Percentiles rank a stretch among this genome's conserved stretches.
Evolutionary conservation across 2,888 invertebrate genomes (phyloP).

Genomic region (Serrognathus titanus): DNA sequence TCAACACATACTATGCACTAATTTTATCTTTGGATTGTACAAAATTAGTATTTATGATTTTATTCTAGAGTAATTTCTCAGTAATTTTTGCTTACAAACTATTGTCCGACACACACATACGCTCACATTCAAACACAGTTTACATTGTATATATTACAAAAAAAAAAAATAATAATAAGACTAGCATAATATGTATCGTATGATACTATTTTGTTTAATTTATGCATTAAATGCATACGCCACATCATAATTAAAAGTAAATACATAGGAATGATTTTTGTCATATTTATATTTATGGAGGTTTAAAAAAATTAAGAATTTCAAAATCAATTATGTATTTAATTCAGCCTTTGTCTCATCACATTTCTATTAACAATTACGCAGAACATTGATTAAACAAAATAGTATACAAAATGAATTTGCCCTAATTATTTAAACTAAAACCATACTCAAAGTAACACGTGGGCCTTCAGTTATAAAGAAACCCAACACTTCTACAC

Average conservation of each 20-base stretch:
- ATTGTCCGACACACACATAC: conserved; percentile 35
- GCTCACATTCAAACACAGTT: conserved; percentile 29
- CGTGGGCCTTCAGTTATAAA: no score
- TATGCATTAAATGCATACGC: neutral
- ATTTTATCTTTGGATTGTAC: conserved; percentile 49
- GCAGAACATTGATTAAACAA: conserved; percentile 11
- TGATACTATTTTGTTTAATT: conserved; percentile 18
- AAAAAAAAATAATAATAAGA: conserved; percentile 26
- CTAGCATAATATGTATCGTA: conserved; percentile 20
- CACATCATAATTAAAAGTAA: no score
- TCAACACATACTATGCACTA: conserved; percentile 23
- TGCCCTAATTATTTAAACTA: conserved; percentile 1
- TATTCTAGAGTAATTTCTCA: conserved; percentile 28
- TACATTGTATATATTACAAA: conserved; percentile 33
- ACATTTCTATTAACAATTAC: neutral
- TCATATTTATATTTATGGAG: no score
- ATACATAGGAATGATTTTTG: no score
- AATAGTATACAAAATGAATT: conserved; percentile 10
- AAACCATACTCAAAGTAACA: no score
- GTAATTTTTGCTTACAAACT: conserved; percentile 24
- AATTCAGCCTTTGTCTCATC: conserved; percentile 7
- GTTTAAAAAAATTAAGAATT: no score
- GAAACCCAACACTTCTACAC: neutral
- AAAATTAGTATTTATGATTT: conserved; percentile 42
- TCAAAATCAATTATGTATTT: neutral